Evolutionary conservation across 2,113 vertebrate genomes (phyloP).

Genomic region (Panthera tigris): DNA sequence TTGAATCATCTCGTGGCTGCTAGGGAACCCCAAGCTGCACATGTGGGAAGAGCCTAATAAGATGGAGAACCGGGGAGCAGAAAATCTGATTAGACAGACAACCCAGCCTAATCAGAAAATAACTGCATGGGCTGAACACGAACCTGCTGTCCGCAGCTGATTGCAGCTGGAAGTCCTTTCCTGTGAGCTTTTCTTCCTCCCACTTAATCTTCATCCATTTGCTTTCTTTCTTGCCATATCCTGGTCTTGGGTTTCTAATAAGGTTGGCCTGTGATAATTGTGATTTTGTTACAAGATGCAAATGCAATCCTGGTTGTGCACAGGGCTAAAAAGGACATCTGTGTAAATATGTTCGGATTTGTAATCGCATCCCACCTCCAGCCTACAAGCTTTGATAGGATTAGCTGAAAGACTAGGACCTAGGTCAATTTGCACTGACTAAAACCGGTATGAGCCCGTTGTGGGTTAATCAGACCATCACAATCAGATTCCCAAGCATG

Average conservation of each 20-base stretch:
- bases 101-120: slow-evolving; percentile 71
- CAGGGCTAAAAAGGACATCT: slow-evolving; percentile 73
- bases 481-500: background rate
- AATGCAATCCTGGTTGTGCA: slow-evolving; percentile 54
- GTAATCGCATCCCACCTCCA: slow-evolving; percentile 72
- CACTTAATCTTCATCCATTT: background rate
- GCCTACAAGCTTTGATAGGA: slow-evolving; percentile 69
- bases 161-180: slow-evolving; percentile 41
- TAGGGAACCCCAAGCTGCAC: background rate
- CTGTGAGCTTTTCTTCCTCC: background rate
- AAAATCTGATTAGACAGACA: slow-evolving; percentile 81
- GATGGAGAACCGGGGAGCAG: slow-evolving; percentile 61
- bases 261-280: slow-evolving; percentile 66
- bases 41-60: slow-evolving; percentile 59
- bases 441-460: background rate
- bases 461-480: slow-evolving; percentile 2
- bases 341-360: slow-evolving; percentile 74
- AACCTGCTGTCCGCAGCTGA: slow-evolving; percentile 65
- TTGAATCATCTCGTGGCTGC: slow-evolving; percentile 31
- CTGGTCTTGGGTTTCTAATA: slow-evolving; percentile 75
- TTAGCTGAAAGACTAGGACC: slow-evolving; percentile 63
- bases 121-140: slow-evolving; percentile 64
- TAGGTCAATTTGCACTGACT: slow-evolving; percentile 53
- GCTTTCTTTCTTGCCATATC: slow-evolving; percentile 33
- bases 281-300: slow-evolving; percentile 78